These are phyloP conservation scores for Choristoneura fumiferana DNA, from an alignment of 1,140 invertebrate species.

Conservation along the genomic window DNA sequence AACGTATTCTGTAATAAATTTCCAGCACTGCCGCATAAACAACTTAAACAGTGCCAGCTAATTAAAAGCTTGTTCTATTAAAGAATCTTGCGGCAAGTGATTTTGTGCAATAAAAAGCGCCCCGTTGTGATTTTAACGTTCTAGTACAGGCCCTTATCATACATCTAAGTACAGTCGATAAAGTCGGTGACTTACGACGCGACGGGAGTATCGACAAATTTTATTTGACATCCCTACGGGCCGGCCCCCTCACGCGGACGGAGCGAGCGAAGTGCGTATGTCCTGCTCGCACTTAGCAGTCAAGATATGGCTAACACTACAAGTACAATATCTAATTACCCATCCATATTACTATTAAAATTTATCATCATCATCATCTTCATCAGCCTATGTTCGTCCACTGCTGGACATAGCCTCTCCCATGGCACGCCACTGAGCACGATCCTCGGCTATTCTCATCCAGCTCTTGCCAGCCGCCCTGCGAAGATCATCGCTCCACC, in stretches of 20 bases:
- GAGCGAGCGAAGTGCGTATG: neutral
- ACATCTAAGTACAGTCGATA: slow-evolving; percentile 38
- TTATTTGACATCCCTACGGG: slow-evolving; percentile 46
- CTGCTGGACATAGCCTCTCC: too few relatives aligned
- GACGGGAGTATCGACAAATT: slow-evolving; percentile 47
- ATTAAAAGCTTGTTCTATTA: slow-evolving; percentile 61
- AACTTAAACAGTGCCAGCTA: slow-evolving; percentile 41
- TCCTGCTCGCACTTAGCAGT: neutral
- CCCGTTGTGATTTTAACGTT: slow-evolving; percentile 52
- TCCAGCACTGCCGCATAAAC: slow-evolving; percentile 38
- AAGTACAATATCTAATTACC: slow-evolving; percentile 7
- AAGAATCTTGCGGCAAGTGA: slow-evolving; percentile 34
- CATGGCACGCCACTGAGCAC: too few relatives aligned
- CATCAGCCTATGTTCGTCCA: neutral
- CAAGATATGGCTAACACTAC: neutral
- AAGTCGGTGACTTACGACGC: slow-evolving; percentile 33
- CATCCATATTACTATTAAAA: slow-evolving; percentile 1
- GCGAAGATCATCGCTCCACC: too few relatives aligned
- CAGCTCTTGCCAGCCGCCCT: too few relatives aligned
- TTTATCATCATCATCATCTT: neutral
- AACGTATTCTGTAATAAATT: slow-evolving; percentile 35
- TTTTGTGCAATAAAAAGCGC: slow-evolving; percentile 40
- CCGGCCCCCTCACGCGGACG: neutral
- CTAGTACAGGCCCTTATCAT: slow-evolving; percentile 28
- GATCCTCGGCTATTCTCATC: too few relatives aligned